phyloP scores from a whole-genome alignment of 2,888 invertebrate species.

The Glomeris marginata region DNA sequence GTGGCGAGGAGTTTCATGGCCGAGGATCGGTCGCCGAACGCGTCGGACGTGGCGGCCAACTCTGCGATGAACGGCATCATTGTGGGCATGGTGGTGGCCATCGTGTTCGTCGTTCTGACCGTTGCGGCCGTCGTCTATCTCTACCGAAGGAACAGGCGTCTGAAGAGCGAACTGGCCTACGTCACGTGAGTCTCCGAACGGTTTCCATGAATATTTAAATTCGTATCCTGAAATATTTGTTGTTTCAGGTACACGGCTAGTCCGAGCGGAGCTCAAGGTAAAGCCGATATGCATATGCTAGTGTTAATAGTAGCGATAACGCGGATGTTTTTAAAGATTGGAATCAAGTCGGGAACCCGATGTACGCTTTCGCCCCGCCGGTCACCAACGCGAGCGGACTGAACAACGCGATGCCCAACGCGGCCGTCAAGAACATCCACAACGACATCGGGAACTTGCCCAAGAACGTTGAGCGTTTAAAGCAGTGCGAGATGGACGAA shows the following conservation, averaged over 20 bases:
- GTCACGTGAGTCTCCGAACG: conserved; percentile 61
- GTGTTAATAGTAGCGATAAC: background rate
- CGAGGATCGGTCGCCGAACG: too few relatives aligned
- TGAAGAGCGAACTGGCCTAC: conserved; percentile 74
- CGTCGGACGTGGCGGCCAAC: background rate
- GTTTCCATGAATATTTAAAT: conserved; percentile 35
- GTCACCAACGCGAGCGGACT: conserved; percentile 1
- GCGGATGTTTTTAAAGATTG: conserved; percentile 42
- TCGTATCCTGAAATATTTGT: background rate
- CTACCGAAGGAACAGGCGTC: conserved; percentile 57
- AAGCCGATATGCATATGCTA: too few relatives aligned
- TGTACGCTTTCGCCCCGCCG: conserved; percentile 45
- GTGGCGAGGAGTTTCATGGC: too few relatives aligned
- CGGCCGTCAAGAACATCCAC: conserved; percentile 17
- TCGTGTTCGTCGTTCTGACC: conserved; percentile 46
- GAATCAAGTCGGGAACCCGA: conserved; percentile 84
- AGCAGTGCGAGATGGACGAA: conserved; percentile 15
- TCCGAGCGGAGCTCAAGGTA: conserved; percentile 4
- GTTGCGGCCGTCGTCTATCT: conserved; percentile 57
- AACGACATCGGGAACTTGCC: conserved; percentile 11
- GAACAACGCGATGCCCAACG: conserved; percentile 17
- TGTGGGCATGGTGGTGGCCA: conserved; percentile 47
- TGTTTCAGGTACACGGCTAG: conserved; percentile 10
- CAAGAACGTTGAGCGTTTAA: conserved; percentile 13
- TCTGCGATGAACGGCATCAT: conserved; percentile 27